phyloP scores from a whole-genome alignment of 2,113 vertebrate genomes.

The Etheostoma cragini region DNA sequence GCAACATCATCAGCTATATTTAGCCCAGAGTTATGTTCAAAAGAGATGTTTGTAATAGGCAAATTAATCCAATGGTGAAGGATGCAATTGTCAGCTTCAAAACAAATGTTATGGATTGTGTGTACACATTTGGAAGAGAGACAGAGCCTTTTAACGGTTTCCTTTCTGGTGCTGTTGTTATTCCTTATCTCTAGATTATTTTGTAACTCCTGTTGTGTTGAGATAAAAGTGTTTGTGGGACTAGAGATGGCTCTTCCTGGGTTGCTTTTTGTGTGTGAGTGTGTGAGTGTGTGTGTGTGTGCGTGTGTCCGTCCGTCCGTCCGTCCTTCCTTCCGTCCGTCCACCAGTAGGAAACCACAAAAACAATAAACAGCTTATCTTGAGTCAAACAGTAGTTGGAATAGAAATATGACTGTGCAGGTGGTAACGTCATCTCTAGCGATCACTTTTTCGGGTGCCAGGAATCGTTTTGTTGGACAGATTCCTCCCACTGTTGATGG shows the following conservation, averaged over 20 bases:
- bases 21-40: background rate
- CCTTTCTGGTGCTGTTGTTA: background rate
- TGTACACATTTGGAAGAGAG: background rate
- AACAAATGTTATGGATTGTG: background rate
- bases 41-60: background rate
- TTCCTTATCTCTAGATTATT: background rate
- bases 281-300: background rate
- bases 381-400: background rate
- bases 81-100: background rate
- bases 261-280: background rate
- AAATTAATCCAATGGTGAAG: background rate
- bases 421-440: background rate
- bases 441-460: background rate
- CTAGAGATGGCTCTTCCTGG: no score
- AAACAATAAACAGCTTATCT: background rate
- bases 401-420: background rate
- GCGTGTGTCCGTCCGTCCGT: no score
- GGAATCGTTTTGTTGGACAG: background rate
- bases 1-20: conserved; percentile 16
- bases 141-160: background rate
- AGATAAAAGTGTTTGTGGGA: no score
- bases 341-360: background rate
- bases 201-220: background rate
- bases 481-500: background rate
- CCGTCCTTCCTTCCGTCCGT: no score